Percentiles rank a stretch among this genome's conserved stretches.
These are phyloP conservation scores for Glossosoma conforme DNA, from an alignment of 1,140 invertebrate species.

Conservation along the genomic window DNA sequence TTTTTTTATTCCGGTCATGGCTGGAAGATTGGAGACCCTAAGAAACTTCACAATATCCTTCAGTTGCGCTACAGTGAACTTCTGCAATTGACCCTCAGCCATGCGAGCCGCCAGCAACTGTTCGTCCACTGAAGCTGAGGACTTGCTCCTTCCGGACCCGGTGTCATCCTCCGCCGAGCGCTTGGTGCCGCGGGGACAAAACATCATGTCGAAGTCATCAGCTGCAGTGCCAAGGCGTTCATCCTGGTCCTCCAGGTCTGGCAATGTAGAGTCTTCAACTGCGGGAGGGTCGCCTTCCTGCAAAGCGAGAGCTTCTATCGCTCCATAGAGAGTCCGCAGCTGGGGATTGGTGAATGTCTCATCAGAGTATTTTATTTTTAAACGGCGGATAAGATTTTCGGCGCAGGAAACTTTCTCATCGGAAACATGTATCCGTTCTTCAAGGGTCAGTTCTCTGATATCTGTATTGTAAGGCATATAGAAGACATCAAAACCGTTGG, in stretches of 20 bases:
- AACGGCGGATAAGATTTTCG: constrained; percentile 22
- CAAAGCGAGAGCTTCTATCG: constrained; percentile 27
- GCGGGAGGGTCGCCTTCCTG: constrained; percentile 8
- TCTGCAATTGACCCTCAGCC: constrained; percentile 4
- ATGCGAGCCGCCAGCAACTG: constrained; percentile 18
- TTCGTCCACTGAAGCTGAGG: constrained; percentile 4
- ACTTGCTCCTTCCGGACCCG: constrained; percentile 6
- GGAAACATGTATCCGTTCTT: constrained; percentile 5
- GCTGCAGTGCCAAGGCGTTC: constrained; percentile 7
- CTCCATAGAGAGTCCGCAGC: constrained; percentile 21
- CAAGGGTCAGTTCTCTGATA: constrained; percentile 17
- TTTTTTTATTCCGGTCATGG: constrained; percentile 25
- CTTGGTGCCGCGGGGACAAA: constrained; percentile 23
- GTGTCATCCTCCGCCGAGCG: neutral
- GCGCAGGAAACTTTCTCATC: constrained; percentile 20
- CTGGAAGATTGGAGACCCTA: constrained; percentile 9
- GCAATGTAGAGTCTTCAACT: constrained; percentile 19
- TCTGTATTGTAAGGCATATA: constrained; percentile 25
- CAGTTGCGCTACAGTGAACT: constrained; percentile 22
- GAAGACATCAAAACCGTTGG: constrained; percentile 27
- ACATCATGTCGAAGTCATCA: constrained; percentile 6
- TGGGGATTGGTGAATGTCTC: constrained; percentile 28
- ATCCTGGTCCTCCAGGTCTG: constrained; percentile 17
- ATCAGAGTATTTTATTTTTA: constrained; percentile 14
- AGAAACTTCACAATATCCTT: constrained; percentile 24